Evolutionary conservation across 1,140 invertebrate genomes (phyloP).

Genomic region (Drosophila ananassae): DNA sequence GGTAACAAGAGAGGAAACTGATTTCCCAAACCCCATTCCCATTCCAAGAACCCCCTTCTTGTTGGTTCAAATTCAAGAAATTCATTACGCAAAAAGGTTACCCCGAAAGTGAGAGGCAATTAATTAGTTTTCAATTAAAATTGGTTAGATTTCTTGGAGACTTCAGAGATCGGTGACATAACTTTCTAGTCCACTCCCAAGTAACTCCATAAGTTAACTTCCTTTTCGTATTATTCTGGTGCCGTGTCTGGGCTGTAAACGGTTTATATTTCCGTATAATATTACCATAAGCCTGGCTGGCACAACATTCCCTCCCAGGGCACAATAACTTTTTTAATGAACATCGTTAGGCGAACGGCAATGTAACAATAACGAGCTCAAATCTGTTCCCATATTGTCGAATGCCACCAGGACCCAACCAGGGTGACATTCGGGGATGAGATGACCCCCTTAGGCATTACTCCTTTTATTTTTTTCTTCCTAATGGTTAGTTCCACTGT

Average conservation of each 20-base stretch:
- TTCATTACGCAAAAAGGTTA: background rate
- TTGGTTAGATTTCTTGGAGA: no score
- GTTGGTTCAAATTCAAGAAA: background rate
- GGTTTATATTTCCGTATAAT: slow-evolving; percentile 37
- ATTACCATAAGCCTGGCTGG: slow-evolving; percentile 7
- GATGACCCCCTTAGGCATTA: slow-evolving; percentile 1
- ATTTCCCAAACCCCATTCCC: background rate
- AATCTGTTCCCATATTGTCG: slow-evolving; percentile 51
- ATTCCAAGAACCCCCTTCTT: no score
- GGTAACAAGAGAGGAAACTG: background rate
- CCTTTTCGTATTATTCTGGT: no score
- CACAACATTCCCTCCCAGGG: background rate
- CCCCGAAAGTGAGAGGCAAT: no score
- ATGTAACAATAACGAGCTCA: slow-evolving; percentile 41
- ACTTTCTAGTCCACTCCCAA: no score
- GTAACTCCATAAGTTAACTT: no score
- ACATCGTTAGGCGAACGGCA: slow-evolving; percentile 32
- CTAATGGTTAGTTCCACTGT: slow-evolving; percentile 11
- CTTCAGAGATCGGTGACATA: no score
- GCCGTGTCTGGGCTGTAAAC: background rate
- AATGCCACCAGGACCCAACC: slow-evolving; percentile 4
- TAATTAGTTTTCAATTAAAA: no score
- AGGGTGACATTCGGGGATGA: no score
- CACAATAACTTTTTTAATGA: slow-evolving; percentile 57
- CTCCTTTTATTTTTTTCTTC: background rate